Evolutionary conservation across 2,888 invertebrate species (phyloP).

Genomic region (Xestia sexstrigata): DNA sequence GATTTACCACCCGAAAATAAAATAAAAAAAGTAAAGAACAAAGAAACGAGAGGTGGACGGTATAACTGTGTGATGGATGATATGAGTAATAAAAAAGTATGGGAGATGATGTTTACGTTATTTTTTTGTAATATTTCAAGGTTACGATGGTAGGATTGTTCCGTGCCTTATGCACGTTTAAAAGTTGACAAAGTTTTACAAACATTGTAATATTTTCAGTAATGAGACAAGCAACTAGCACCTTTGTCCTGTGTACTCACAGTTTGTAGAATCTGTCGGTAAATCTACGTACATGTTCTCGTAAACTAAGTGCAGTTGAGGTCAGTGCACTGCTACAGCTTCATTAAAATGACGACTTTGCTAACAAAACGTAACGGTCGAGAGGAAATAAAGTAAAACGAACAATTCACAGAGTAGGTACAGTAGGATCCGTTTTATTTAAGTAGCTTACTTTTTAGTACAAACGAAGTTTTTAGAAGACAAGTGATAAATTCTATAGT

Average conservation of each 20-base stretch:
- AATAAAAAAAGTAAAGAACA: no score
- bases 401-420: conserved; percentile 9
- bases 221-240: neutral
- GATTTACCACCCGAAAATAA: no score
- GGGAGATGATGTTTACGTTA: no score
- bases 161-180: neutral
- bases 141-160: neutral
- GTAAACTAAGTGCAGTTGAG: conserved; percentile 42
- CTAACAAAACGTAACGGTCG: conserved; percentile 49
- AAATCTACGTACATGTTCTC: conserved; percentile 17
- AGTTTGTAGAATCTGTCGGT: conserved; percentile 2
- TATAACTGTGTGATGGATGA: no score
- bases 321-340: conserved; percentile 51
- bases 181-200: neutral
- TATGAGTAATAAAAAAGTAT: no score
- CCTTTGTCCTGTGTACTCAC: conserved; percentile 36
- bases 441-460: neutral
- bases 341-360: conserved; percentile 47
- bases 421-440: conserved; percentile 21
- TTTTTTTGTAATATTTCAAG: neutral
- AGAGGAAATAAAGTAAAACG: conserved; percentile 27
- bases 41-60: no score
- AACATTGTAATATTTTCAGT: neutral
- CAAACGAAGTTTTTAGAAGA: neutral
- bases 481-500: neutral